Conservation (phyloP, 2,888 invertebrate species). For the Pelosia muscerda region DNA sequence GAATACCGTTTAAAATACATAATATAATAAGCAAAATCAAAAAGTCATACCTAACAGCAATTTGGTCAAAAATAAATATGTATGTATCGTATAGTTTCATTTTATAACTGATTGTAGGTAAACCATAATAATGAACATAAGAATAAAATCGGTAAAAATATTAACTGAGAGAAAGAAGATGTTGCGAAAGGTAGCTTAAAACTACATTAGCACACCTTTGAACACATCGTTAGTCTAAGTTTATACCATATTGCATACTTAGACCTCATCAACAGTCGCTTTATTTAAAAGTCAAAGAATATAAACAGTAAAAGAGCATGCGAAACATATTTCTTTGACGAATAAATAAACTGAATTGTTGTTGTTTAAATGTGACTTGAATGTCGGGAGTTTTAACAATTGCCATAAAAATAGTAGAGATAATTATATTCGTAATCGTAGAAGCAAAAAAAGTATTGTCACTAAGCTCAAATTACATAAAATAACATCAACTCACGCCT, state of each 20-base stretch:
- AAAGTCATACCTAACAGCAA: no score
- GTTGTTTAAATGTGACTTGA: no score
- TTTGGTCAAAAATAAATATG: background rate
- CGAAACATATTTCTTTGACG: no score
- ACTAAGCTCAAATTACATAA: background rate
- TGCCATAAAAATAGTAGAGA: no score
- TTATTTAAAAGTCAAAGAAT: background rate
- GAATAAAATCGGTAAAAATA: background rate
- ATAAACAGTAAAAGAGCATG: background rate
- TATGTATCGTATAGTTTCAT: background rate
- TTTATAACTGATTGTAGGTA: background rate
- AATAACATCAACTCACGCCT: no score
- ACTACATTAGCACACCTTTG: background rate
- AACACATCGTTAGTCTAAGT: conserved; percentile 2
- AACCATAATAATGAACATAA: background rate
- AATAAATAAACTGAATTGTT: no score
- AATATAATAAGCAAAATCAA: no score
- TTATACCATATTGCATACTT: conserved; percentile 1
- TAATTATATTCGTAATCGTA: background rate
- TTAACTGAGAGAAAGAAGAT: background rate
- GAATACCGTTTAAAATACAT: no score
- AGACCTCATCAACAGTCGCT: background rate
- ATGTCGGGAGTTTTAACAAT: no score
- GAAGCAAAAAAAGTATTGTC: background rate
- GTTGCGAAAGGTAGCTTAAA: conserved; percentile 12